Evolutionary conservation across 2,888 invertebrate species (phyloP).

Genomic region (Stictocephala bisonia): DNA sequence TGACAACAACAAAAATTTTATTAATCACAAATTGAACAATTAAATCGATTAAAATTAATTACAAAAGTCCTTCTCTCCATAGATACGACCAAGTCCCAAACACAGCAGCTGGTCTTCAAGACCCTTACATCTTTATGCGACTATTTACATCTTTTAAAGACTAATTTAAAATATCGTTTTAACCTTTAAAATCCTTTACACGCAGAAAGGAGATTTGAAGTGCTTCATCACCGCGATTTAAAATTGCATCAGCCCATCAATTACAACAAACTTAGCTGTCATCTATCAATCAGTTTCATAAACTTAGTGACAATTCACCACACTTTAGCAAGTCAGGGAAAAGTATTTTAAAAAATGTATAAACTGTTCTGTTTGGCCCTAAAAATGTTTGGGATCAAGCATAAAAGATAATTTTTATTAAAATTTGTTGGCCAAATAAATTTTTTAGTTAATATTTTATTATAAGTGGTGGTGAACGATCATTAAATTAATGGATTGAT

Average conservation of each 20-base stretch:
- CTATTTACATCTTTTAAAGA: slow-evolving; percentile 46
- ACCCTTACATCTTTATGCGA: slow-evolving; percentile 14
- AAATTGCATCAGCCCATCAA: slow-evolving; percentile 43
- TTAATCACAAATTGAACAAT: slow-evolving; percentile 51
- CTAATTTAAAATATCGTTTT: slow-evolving; percentile 25
- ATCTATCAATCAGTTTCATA: no score
- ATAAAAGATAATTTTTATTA: no score
- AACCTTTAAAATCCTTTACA: slow-evolving; percentile 6
- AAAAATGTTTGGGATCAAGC: no score
- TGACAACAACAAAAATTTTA: slow-evolving; percentile 54
- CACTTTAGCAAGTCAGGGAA: no score
- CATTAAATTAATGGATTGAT: no score
- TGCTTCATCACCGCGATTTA: not conserved
- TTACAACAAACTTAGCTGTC: slow-evolving; percentile 23
- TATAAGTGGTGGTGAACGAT: no score
- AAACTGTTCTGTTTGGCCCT: no score
- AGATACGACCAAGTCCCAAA: slow-evolving; percentile 14
- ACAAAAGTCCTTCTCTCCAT: slow-evolving; percentile 30
- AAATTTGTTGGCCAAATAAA: no score
- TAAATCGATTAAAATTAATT: slow-evolving; percentile 42
- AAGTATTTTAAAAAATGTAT: no score
- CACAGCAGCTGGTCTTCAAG: slow-evolving; percentile 17
- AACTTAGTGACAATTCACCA: no score
- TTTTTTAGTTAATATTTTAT: no score
- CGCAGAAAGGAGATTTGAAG: slow-evolving; percentile 10